Conservation (phyloP, 1,140 invertebrate genomes). For the Diprion similis region DNA sequence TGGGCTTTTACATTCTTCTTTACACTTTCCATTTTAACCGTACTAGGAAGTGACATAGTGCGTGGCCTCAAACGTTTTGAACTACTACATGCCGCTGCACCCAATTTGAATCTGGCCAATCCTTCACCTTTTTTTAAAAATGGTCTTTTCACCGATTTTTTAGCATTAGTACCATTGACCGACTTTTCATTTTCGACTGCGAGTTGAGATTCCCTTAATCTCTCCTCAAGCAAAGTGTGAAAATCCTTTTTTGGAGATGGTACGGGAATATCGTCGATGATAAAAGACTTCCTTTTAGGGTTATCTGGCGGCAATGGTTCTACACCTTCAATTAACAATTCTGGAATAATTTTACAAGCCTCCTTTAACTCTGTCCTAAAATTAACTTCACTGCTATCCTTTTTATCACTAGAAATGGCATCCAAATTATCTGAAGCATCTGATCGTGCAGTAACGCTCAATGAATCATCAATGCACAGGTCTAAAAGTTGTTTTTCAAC, state of each 20-base stretch:
- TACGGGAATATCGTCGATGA: constrained; percentile 56
- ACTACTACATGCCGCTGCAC: constrained; percentile 22
- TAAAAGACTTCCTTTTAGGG: constrained; percentile 18
- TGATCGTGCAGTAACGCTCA: too few relatives aligned
- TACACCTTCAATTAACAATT: constrained; percentile 35
- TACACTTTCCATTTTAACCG: constrained; percentile 43
- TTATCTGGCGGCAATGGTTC: constrained; percentile 33
- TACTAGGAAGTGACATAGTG: constrained; percentile 48
- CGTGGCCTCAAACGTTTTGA: constrained; percentile 37
- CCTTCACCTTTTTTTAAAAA: constrained; percentile 62
- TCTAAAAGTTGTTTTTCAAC: not conserved
- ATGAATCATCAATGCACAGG: too few relatives aligned
- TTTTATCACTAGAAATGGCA: too few relatives aligned
- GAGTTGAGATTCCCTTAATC: constrained; percentile 40
- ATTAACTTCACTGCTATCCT: too few relatives aligned
- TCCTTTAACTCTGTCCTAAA: too few relatives aligned
- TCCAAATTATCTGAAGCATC: too few relatives aligned
- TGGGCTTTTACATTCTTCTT: constrained; percentile 54
- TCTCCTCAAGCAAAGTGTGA: constrained; percentile 53
- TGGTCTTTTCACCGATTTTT: constrained; percentile 40
- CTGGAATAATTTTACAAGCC: constrained; percentile 1
- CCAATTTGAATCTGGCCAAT: constrained; percentile 49
- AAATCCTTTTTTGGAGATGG: constrained; percentile 57
- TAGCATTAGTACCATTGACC: constrained; percentile 14
- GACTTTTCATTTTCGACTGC: constrained; percentile 10